phyloP scores from a whole-genome alignment of 1,140 invertebrate genomes.

The Eumaeus atala region DNA sequence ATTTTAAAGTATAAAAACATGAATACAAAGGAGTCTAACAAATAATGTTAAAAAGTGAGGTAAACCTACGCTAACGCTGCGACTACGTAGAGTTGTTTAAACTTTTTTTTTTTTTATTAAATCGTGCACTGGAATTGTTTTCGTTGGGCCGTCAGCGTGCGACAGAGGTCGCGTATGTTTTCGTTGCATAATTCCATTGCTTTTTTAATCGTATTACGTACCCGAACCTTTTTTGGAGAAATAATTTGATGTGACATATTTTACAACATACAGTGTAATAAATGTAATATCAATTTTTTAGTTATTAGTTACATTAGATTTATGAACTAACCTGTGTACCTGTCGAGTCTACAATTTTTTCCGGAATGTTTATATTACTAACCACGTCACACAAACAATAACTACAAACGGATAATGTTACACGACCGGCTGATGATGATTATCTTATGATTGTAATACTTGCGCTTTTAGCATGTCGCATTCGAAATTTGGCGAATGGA shows the following conservation, averaged over 20 bases:
- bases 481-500: background rate
- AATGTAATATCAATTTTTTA: no score
- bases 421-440: no score
- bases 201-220: constrained; percentile 2
- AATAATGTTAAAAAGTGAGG: constrained; percentile 10
- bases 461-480: background rate
- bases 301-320: no score
- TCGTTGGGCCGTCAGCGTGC: constrained; percentile 6
- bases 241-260: background rate
- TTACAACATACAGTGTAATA: no score
- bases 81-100: constrained; percentile 10
- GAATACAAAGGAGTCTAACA: background rate
- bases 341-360: no score
- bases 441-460: no score
- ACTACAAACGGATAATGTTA: no score
- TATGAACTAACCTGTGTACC: no score
- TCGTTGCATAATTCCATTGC: constrained; percentile 17
- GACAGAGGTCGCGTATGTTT: constrained; percentile 12
- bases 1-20: constrained; percentile 6
- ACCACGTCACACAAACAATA: no score
- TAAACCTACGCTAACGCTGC: constrained; percentile 2
- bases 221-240: background rate
- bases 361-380: no score
- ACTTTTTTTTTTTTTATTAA: constrained; percentile 11
- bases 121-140: constrained; percentile 14